Evolutionary conservation across 2,797 vertebrate genomes (phyloP), one percentile per base, ranked within the genome.

Genomic region (Buceros bicornis): DNA sequence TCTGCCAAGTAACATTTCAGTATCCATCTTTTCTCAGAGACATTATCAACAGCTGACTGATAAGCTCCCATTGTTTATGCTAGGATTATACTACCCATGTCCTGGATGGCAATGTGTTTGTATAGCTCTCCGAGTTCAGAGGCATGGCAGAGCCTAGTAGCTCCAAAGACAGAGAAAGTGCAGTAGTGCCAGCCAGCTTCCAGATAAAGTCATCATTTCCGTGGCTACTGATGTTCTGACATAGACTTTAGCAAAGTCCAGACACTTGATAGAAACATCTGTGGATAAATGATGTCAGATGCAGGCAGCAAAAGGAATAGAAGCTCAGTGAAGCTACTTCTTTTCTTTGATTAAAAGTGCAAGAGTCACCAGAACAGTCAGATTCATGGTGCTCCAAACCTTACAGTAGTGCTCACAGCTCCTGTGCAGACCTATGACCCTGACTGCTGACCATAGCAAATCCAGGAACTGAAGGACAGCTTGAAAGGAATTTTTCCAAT

Each of bases 11-110:
- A 77, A n/a, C 25, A 31, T 42, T 67, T 70, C 43, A 61, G 5
- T 64, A 70, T 77, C 51, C 54, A n/a, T 92, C 57, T 47, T 86
- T 90, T 33, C 57, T 93, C 67, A n/a, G 62, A 81, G 50, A 20
- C 13, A 11, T 79, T 70, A 72, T 90, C 0, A 0, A 70, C 64
- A 80, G 11, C 42, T 72, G 67, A 54, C 60, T 57, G 88, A 83
- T 87, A 80, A 87, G 24, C 21, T 89, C 24, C 29, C 17, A 13
- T 0, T 62, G 53, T 93, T 94, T 87, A 40, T 79, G 31, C 79
- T 87, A 51, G 35, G 18, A 56, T 84, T 91, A 64, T 42, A 53
- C 45, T 56, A 56, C 20, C 47, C 15, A 5, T 25, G 29, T 83
- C 56, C 79, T 51, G 35, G 50, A 45, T 82, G 26, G 43, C 29